Percentiles rank a stretch among this genome's conserved stretches.
phyloP scores from a whole-genome alignment of 64 coral and sea anemone genomes.

The Cladopsammia gracilis region DNA sequence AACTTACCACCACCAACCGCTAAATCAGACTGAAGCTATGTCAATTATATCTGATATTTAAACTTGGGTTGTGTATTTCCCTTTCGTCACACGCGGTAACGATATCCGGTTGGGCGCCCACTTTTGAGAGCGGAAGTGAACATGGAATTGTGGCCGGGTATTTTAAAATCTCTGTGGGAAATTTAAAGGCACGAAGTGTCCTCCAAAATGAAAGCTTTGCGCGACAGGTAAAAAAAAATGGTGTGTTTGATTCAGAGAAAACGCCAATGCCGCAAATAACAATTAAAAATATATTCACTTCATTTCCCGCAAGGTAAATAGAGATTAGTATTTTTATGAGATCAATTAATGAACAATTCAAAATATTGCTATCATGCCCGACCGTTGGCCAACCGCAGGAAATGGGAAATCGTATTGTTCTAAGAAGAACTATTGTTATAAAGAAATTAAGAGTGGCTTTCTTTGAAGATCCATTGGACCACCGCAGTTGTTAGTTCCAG shows the following conservation, averaged over 20 bases:
- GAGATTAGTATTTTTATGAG: slow-evolving; percentile 22
- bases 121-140: background rate
- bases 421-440: background rate
- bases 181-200: background rate
- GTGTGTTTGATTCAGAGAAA: background rate
- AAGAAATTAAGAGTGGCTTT: background rate
- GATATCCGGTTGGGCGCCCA: slow-evolving; percentile 20
- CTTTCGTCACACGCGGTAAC: slow-evolving; percentile 26
- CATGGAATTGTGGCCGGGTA: background rate
- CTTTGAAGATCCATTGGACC: background rate
- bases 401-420: background rate
- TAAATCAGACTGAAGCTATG: slow-evolving; percentile 9
- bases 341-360: slow-evolving; percentile 6
- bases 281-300: slow-evolving; percentile 23
- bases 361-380: slow-evolving; percentile 3
- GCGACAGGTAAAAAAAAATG: background rate
- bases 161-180: slow-evolving; percentile 11
- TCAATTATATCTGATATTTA: slow-evolving; percentile 5
- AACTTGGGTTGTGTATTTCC: background rate
- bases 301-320: slow-evolving; percentile 1
- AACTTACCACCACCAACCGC: background rate
- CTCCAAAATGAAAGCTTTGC: background rate
- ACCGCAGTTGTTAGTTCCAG: background rate
- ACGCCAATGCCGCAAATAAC: background rate
- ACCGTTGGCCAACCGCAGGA: slow-evolving; percentile 1